Conservation (phyloP, 2,888 invertebrate genomes). For the Athrips mouffetella region DNA sequence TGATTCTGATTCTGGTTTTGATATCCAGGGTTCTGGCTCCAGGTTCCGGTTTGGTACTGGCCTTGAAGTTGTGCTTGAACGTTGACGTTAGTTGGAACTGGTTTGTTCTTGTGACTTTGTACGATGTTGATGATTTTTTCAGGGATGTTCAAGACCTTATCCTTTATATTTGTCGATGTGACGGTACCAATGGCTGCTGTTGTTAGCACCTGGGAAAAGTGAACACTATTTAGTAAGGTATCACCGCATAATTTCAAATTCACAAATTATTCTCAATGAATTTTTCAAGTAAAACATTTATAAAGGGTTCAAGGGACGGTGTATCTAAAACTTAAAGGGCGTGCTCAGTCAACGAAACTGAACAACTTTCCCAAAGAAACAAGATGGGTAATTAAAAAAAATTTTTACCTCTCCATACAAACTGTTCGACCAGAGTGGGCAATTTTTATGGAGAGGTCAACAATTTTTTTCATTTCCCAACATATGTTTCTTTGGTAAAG, state of each 20-base stretch:
- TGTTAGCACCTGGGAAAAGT: conserved; percentile 33
- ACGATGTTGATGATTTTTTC: conserved; percentile 69
- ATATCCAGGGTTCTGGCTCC: conserved; percentile 39
- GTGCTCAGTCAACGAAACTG: too few relatives aligned
- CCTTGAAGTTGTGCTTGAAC: conserved; percentile 29
- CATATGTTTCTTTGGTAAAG: too few relatives aligned
- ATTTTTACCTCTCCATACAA: too few relatives aligned
- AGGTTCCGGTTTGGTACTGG: conserved; percentile 26
- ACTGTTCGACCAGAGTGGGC: too few relatives aligned
- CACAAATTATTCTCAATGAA: too few relatives aligned
- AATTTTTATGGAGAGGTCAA: too few relatives aligned
- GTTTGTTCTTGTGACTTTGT: conserved; percentile 66
- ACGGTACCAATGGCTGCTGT: conserved; percentile 27
- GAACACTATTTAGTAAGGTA: not conserved
- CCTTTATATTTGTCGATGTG: conserved; percentile 32
- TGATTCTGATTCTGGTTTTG: conserved; percentile 32
- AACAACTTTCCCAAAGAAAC: too few relatives aligned
- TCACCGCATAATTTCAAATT: not conserved
- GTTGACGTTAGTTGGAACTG: conserved; percentile 29
- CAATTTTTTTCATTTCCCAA: too few relatives aligned
- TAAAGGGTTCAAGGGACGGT: too few relatives aligned
- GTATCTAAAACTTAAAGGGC: too few relatives aligned
- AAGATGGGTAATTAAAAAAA: too few relatives aligned
- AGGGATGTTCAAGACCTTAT: conserved; percentile 55
- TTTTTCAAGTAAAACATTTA: too few relatives aligned